Evolutionary conservation across 1,140 invertebrate genomes (phyloP).

Genomic region (Pseudomyrmex flavicornis): DNA sequence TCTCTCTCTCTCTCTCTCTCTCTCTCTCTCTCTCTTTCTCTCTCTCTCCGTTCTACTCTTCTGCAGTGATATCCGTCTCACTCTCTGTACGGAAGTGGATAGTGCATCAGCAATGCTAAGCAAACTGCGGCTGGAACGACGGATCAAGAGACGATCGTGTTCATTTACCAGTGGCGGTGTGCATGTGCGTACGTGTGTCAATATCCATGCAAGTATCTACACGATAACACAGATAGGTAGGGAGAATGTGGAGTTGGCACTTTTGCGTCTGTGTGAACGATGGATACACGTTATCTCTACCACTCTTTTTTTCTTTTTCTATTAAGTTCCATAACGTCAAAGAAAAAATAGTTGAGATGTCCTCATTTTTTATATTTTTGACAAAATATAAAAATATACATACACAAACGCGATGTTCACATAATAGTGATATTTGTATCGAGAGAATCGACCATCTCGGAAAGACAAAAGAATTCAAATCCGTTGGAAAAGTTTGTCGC

Average conservation of each 20-base stretch:
- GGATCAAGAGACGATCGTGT: slow-evolving; percentile 68
- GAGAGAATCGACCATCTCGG: background rate
- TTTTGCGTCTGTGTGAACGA: slow-evolving; percentile 43
- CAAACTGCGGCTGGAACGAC: slow-evolving; percentile 77
- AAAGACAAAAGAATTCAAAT: slow-evolving; percentile 1
- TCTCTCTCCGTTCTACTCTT: slow-evolving; percentile 30
- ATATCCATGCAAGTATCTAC: slow-evolving; percentile 33
- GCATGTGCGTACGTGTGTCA: slow-evolving; percentile 53
- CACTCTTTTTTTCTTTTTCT: background rate
- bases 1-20: background rate
- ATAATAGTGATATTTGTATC: background rate
- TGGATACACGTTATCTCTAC: slow-evolving; percentile 24
- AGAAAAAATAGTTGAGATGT: too few relatives aligned
- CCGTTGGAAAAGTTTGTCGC: background rate
- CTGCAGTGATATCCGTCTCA: slow-evolving; percentile 46
- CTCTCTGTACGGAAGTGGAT: slow-evolving; percentile 71
- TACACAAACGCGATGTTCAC: background rate
- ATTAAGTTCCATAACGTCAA: too few relatives aligned
- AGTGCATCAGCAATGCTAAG: slow-evolving; percentile 84
- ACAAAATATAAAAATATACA: background rate
- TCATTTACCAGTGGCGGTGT: slow-evolving; percentile 32
- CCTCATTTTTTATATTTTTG: background rate
- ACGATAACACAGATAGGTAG: slow-evolving; percentile 45
- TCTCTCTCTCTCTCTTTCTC: background rate
- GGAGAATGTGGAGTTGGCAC: slow-evolving; percentile 35